phyloP scores from a whole-genome alignment of 2,797 vertebrate species.

The Dermochelys coriacea region DNA sequence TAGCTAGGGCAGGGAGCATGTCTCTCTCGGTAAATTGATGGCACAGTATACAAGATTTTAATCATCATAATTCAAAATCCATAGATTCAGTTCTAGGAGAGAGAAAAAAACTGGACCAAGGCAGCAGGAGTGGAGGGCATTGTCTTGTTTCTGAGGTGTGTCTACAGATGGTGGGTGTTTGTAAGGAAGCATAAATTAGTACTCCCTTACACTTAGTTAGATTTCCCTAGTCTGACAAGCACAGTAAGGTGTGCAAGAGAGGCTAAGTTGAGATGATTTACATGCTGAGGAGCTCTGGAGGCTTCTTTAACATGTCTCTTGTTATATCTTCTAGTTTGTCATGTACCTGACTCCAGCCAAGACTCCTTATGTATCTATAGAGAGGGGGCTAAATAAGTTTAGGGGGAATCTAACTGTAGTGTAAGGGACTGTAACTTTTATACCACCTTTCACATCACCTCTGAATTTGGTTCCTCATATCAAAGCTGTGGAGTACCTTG shows the following conservation, averaged over 20 bases:
- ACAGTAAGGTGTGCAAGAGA: neutral
- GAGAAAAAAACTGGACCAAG: neutral
- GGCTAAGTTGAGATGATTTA: neutral
- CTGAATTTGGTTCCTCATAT: neutral
- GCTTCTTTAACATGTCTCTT: neutral
- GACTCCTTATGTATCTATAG: neutral
- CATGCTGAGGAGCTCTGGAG: neutral
- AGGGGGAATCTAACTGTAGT: neutral
- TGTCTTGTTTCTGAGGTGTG: neutral
- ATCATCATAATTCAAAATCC: neutral
- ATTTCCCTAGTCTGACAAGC: neutral
- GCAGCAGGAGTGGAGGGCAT: neutral
- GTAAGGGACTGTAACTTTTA: neutral
- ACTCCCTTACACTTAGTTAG: neutral
- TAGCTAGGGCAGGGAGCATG: neutral
- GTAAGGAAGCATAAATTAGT: neutral
- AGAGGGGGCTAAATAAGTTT: rapidly evolving
- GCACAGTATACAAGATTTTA: neutral
- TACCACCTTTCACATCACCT: neutral
- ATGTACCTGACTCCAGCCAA: neutral
- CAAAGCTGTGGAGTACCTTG: neutral
- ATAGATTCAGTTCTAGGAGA: neutral
- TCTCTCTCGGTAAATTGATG: neutral
- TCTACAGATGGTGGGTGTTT: neutral
- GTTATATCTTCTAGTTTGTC: neutral